Evolutionary conservation across 2,797 vertebrate species (phyloP).

Genomic region (Gymnothorax reevesii): DNA sequence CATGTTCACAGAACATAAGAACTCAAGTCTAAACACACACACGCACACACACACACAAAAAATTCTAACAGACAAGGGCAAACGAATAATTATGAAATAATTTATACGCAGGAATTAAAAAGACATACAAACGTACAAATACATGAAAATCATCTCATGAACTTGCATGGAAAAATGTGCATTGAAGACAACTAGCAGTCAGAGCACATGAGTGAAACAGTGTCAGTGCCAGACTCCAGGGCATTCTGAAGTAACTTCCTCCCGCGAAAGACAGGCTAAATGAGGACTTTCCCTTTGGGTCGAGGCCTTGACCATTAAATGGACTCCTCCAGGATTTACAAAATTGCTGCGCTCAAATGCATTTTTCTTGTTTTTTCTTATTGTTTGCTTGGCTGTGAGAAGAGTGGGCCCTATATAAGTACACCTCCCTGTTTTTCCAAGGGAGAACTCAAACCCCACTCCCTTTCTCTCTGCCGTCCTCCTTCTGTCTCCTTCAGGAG

Average conservation of each 20-base stretch:
- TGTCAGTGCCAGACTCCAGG: background rate
- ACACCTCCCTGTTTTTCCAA: background rate
- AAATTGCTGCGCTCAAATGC: conserved; percentile 43
- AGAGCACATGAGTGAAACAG: background rate
- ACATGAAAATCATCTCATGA: no score
- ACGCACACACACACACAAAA: no score
- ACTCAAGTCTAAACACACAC: no score
- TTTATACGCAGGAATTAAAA: no score
- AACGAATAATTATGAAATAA: no score
- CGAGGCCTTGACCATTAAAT: conserved; percentile 15
- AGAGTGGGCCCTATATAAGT: conserved; percentile 47
- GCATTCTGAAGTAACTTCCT: conserved; percentile 17
- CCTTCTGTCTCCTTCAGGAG: conserved; percentile 37
- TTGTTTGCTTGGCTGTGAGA: conserved; percentile 30
- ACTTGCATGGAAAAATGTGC: background rate
- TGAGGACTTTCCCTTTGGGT: conserved; percentile 5
- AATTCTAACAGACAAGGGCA: no score
- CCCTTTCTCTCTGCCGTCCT: conserved; percentile 16
- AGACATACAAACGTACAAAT: no score
- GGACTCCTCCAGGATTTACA: conserved; percentile 44
- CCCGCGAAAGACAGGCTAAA: conserved; percentile 18
- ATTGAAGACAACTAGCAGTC: background rate
- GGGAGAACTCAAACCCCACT: background rate
- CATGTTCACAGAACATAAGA: no score
- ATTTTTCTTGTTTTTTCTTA: conserved; percentile 28